Conservation (phyloP, 2,797 vertebrate species). For the Galago senegalensis region DNA sequence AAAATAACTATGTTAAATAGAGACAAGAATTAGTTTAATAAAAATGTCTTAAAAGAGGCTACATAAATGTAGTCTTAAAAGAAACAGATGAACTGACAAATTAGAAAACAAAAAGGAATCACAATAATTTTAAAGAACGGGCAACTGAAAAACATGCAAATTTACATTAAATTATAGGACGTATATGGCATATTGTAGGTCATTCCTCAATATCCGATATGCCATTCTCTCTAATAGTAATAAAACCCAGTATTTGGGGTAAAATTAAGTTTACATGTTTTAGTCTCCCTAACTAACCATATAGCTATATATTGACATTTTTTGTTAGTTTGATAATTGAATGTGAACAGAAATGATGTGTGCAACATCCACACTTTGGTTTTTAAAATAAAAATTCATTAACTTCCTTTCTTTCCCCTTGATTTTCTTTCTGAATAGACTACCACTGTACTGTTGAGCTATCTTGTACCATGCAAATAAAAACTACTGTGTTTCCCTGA, state of each 20-base stretch:
- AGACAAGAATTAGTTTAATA: not conserved
- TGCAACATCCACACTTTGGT: not conserved
- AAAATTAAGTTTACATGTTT: conserved; percentile 27
- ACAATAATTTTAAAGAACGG: not conserved
- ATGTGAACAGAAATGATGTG: not conserved
- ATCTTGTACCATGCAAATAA: not conserved
- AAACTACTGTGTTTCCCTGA: not conserved
- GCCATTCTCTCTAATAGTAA: not conserved
- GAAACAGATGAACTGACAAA: not conserved
- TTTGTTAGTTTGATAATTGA: not conserved
- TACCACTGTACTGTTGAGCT: not conserved
- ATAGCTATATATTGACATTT: not conserved
- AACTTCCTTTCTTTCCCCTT: not conserved
- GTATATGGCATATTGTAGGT: not conserved
- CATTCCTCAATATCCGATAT: not conserved
- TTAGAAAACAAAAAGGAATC: not conserved
- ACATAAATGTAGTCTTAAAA: not conserved
- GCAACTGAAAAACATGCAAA: not conserved
- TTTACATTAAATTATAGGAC: not conserved
- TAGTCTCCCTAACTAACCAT: not conserved
- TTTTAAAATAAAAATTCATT: not conserved
- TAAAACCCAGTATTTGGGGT: not conserved
- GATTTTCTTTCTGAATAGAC: not conserved
- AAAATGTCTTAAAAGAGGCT: not conserved
- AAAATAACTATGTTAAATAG: not conserved